Conservation (phyloP, 2,797 vertebrate genomes). For the Oceanodroma leucorhoa region DNA sequence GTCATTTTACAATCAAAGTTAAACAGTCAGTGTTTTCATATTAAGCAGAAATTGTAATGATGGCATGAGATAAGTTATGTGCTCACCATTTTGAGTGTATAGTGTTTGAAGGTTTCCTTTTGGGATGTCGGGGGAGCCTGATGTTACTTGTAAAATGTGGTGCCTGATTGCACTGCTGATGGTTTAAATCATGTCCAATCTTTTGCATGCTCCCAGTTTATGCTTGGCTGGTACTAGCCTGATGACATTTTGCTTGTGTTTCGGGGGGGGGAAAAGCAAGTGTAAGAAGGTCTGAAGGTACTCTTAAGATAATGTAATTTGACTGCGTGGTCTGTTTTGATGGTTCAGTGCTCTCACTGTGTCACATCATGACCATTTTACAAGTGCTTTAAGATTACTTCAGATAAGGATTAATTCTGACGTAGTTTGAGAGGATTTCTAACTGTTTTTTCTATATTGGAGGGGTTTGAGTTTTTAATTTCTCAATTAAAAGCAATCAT, state of each 20-base stretch:
- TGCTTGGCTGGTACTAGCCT: conserved; percentile 1
- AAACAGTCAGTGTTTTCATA: conserved; percentile 20
- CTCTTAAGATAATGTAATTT: conserved; percentile 48
- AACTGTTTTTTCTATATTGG: neutral
- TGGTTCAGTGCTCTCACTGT: conserved; percentile 14
- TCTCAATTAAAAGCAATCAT: conserved; percentile 54
- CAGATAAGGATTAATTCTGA: conserved; percentile 71
- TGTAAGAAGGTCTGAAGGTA: conserved; percentile 24
- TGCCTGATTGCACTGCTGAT: conserved; percentile 12
- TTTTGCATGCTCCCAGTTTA: neutral
- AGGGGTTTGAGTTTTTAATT: conserved; percentile 66
- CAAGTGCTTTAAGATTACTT: conserved; percentile 58
- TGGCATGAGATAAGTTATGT: conserved; percentile 19
- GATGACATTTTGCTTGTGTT: conserved; percentile 45
- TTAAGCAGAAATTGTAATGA: conserved; percentile 9
- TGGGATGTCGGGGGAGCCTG: neutral
- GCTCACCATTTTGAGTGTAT: conserved; percentile 29
- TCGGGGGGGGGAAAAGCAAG: neutral
- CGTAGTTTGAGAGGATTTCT: conserved; percentile 70
- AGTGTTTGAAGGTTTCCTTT: conserved; percentile 41
- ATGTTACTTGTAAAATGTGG: conserved; percentile 35
- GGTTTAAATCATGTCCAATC: neutral
- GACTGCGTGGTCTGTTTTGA: conserved; percentile 52
- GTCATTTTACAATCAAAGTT: conserved; percentile 57
- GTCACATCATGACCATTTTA: conserved; percentile 58